Evolutionary conservation across 2,113 vertebrate species (phyloP).

Genomic region (Heliornis fulica): DNA sequence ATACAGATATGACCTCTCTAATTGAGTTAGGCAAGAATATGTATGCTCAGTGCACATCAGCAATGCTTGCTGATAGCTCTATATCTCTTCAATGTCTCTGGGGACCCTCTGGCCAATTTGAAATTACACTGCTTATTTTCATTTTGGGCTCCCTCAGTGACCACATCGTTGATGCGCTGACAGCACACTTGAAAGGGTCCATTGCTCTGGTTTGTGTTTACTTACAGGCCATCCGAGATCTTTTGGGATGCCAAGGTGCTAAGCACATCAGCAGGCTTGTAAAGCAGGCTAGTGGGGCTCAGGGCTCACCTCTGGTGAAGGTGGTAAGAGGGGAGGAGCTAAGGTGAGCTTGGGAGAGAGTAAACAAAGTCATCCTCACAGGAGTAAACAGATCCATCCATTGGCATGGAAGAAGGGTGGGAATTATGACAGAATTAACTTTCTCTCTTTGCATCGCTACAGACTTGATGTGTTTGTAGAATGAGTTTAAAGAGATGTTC

Average conservation of each 20-base stretch:
- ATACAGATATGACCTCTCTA: not conserved
- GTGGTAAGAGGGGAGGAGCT: not conserved
- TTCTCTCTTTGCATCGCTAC: not conserved
- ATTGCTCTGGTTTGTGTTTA: fast-evolving
- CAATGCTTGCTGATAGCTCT: not conserved
- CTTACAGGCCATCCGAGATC: not conserved
- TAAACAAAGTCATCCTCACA: not conserved
- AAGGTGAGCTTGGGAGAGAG: not conserved
- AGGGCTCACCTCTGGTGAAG: not conserved
- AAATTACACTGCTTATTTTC: not conserved
- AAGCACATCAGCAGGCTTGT: not conserved
- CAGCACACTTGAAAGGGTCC: not conserved
- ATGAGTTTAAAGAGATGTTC: not conserved
- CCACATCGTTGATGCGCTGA: not conserved
- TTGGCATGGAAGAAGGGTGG: not conserved
- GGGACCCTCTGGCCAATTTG: not conserved
- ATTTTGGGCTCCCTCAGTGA: not conserved
- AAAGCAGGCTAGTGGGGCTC: not conserved
- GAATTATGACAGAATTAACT: not conserved
- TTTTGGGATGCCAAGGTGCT: not conserved
- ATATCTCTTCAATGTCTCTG: not conserved
- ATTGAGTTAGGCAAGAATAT: not conserved
- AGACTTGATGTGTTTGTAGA: not conserved
- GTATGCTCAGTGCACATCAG: not conserved
- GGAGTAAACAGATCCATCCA: not conserved